Evolutionary conservation across 2,888 invertebrate genomes (phyloP).

Genomic region (Rhagium mordax): DNA sequence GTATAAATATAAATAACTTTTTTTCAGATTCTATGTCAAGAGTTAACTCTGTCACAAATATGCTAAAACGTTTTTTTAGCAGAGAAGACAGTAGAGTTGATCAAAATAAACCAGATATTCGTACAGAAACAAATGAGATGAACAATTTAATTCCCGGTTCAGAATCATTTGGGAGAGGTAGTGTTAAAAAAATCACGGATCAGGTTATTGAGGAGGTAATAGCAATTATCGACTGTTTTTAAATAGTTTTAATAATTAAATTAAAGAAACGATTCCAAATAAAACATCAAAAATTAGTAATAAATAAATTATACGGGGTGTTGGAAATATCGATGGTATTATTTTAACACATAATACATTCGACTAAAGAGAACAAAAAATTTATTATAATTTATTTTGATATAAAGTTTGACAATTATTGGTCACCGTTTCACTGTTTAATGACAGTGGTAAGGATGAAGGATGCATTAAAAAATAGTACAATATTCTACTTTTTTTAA

Average conservation of each 20-base stretch:
- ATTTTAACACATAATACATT: no score
- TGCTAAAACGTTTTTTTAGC: slow-evolving; percentile 83
- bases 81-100: slow-evolving; percentile 78
- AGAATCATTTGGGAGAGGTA: slow-evolving; percentile 66
- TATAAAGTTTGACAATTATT: no score
- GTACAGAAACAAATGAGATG: slow-evolving; percentile 53
- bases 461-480: no score
- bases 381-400: no score
- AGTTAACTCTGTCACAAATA: slow-evolving; percentile 84
- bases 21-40: slow-evolving; percentile 75
- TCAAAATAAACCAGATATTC: slow-evolving; percentile 50
- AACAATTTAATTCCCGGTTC: slow-evolving; percentile 54
- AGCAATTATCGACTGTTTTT: background rate
- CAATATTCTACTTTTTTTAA: no score
- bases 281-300: background rate
- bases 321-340: no score
- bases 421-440: no score
- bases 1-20: slow-evolving; percentile 5
- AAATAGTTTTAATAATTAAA: background rate
- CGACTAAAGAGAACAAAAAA: no score
- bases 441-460: no score
- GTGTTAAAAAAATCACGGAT: slow-evolving; percentile 78
- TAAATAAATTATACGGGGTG: no score
- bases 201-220: slow-evolving; percentile 81
- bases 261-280: background rate